These are phyloP conservation scores for Anoplophora glabripennis DNA, from an alignment of 1,140 invertebrate genomes.

Conservation along the genomic window DNA sequence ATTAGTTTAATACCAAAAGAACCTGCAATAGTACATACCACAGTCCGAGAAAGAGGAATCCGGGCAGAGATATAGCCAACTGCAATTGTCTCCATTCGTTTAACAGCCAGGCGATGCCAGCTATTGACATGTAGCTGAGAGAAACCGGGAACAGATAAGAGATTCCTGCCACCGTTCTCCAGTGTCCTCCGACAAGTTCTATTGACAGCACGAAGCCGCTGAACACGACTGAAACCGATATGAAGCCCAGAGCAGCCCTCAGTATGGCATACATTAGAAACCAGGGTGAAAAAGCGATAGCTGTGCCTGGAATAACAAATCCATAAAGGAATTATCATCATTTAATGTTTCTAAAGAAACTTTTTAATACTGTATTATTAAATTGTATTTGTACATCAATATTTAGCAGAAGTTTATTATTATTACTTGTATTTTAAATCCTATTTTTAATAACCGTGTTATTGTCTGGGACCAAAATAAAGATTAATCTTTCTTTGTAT, in stretches of 20 bases:
- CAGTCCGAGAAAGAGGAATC: constrained; percentile 62
- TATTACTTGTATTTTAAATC: too few species aligned
- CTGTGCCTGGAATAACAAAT: constrained; percentile 56
- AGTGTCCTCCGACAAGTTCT: constrained; percentile 70
- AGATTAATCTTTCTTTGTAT: neutral
- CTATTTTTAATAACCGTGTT: too few species aligned
- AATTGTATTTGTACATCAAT: too few species aligned
- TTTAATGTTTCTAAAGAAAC: too few species aligned
- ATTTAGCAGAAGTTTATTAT: too few species aligned
- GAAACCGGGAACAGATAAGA: constrained; percentile 71
- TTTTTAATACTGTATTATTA: too few species aligned
- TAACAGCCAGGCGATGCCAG: constrained; percentile 66
- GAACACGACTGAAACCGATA: constrained; percentile 70
- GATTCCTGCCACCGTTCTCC: constrained; percentile 69
- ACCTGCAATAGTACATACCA: constrained; percentile 53
- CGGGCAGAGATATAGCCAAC: constrained; percentile 67
- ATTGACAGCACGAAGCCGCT: constrained; percentile 70
- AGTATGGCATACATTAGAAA: constrained; percentile 64
- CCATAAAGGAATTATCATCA: too few species aligned
- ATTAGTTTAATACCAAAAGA: too few species aligned
- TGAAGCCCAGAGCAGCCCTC: constrained; percentile 62
- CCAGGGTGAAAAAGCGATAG: constrained; percentile 61
- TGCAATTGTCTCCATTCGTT: constrained; percentile 72
- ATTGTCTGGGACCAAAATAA: neutral
- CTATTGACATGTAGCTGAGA: constrained; percentile 69